Percentiles rank a stretch among this genome's conserved stretches.
These are phyloP conservation scores for Apotomis betuletana DNA, from an alignment of 2,888 invertebrate species.

Conservation along the genomic window DNA sequence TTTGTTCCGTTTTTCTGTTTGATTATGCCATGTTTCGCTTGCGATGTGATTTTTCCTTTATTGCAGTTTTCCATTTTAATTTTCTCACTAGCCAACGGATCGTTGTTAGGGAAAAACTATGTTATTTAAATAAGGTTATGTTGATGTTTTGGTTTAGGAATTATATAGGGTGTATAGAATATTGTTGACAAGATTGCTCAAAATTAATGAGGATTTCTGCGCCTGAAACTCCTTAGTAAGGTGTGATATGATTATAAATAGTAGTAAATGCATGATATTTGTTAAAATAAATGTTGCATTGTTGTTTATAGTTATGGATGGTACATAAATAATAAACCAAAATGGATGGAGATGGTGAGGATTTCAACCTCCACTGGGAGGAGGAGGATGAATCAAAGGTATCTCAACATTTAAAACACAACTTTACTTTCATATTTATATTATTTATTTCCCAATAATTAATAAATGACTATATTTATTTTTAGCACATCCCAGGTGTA, in stretches of 20 bases:
- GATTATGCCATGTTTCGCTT: constrained; percentile 51
- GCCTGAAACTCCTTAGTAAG: constrained; percentile 1
- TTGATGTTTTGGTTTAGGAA: constrained; percentile 79
- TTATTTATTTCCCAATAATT: neutral
- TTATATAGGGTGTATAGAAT: constrained; percentile 51
- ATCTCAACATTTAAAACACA: neutral
- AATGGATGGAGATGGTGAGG: constrained; percentile 70
- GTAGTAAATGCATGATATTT: constrained; percentile 39
- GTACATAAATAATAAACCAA: constrained; percentile 48
- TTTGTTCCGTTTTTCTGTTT: constrained; percentile 70
- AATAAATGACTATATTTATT: constrained; percentile 43
- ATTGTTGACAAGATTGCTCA: constrained; percentile 45
- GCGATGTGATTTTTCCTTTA: constrained; percentile 24
- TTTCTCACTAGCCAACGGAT: constrained; percentile 23
- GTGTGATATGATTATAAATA: neutral
- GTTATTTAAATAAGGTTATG: constrained; percentile 72
- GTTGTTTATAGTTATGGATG: constrained; percentile 51
- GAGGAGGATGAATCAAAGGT: constrained; percentile 76
- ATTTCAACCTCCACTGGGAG: constrained; percentile 77
- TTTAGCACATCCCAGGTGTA: constrained; percentile 61
- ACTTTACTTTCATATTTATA: constrained; percentile 35
- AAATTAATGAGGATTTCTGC: constrained; percentile 12
- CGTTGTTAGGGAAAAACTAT: constrained; percentile 40
- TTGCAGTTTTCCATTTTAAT: constrained; percentile 28
- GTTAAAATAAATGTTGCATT: constrained; percentile 26